Conservation (phyloP, 2,113 vertebrate genomes). For the Indri indri region DNA sequence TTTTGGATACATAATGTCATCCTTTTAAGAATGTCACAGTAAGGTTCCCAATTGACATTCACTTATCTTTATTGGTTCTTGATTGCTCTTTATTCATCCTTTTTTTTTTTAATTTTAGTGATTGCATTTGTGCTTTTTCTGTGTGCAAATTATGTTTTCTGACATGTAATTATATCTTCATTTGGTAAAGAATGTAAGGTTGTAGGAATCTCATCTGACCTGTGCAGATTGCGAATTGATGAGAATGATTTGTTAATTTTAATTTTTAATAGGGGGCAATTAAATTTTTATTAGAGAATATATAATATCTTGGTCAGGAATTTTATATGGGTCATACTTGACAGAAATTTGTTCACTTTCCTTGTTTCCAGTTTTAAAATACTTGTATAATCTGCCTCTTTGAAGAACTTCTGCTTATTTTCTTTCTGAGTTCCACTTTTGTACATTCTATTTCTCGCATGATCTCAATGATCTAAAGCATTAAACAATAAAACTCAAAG, state of each 20-base stretch:
- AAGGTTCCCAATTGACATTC: neutral
- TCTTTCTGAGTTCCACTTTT: neutral
- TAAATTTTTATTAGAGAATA: neutral
- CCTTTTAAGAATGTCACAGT: neutral
- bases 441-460: neutral
- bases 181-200: neutral
- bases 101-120: neutral
- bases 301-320: neutral
- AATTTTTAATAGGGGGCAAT: neutral
- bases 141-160: neutral
- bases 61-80: neutral
- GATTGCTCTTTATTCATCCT: neutral
- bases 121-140: conserved; percentile 15
- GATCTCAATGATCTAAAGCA: neutral
- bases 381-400: neutral
- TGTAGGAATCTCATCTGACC: neutral
- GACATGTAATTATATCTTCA: neutral
- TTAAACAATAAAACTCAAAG: neutral
- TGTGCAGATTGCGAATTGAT: neutral
- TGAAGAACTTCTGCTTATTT: neutral
- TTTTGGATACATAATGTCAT: neutral
- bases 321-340: neutral
- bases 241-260: neutral
- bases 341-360: neutral
- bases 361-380: neutral